Base-by-base conservation (phyloP, 2,888 invertebrate genomes). In the Neoascia interrupta region DNA sequence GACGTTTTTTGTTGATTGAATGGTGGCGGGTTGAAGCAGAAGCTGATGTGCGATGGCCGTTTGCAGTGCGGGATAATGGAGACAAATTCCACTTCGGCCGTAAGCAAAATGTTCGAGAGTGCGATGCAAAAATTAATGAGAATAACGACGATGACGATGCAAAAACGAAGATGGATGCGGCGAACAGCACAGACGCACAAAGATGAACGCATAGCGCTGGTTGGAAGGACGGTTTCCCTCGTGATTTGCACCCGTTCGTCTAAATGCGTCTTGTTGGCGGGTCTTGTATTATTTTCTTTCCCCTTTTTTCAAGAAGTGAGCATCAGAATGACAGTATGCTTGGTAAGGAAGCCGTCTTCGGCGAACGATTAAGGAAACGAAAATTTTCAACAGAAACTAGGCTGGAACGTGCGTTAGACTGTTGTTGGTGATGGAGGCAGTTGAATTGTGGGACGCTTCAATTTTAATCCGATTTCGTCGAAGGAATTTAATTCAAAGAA, bases 91-190 rank as follows among this genome's bases (percentile, higher is more conserved):
- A 56, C 10, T 60, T n/a, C 61, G 47, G 68, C 68, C 66, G 36
- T 79, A 73, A 73, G 79, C 61, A 79, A 79, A 72, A 73, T 60
- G 61, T 68, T 37, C 23, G 18, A n/a, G n/a, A n/a, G 53, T 49
- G 64, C 66, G 45, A 72, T 79, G 79, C 79, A 68, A 79, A 76
- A 73, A 68, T 79, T 79, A 79, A 79, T 79, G 79, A 79, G 79
- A 61, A 66, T 56, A 56, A 26, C 79, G 43, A 31, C 54, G 34
- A 34, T n/a, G 51, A 56, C 53, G 45, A 13, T 18, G 58, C n/a
- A n/a, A n/a, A n/a, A n/a, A 15, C 47, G 11, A 15, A 11, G 18
- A 36, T n/a, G 37, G 39, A n/a, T n/a, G n/a, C 11, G 23, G 23
- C 18, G 54, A n/a, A 54, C 10, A 54, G 11, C 11, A n/a, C n/a